Conservation (phyloP, 2,888 invertebrate species). For the Perdita meconis region DNA sequence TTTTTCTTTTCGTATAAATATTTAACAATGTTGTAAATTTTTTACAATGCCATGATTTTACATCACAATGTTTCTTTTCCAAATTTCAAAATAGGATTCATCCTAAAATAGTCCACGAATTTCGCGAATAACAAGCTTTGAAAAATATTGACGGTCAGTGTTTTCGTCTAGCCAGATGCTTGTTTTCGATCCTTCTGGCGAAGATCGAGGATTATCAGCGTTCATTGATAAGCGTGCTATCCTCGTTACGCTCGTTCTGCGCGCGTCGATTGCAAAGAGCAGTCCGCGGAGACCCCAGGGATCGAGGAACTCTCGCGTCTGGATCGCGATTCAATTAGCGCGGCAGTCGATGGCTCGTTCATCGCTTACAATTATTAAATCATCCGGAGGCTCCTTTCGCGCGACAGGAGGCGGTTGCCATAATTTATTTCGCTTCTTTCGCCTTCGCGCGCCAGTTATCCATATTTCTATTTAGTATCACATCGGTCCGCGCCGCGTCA, state of each 20-base stretch:
- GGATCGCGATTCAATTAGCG: slow-evolving; percentile 51
- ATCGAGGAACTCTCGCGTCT: not conserved
- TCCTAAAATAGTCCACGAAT: too few species aligned
- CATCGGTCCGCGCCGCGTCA: slow-evolving; percentile 45
- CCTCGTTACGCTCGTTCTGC: not conserved
- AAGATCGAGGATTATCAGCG: not conserved
- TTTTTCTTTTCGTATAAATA: too few species aligned
- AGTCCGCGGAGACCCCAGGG: not conserved
- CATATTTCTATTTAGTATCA: slow-evolving; percentile 63
- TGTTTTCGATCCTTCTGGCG: not conserved
- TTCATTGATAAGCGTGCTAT: not conserved
- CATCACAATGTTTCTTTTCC: too few species aligned
- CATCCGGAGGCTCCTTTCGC: slow-evolving; percentile 44
- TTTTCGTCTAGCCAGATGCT: slow-evolving; percentile 1
- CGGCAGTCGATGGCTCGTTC: slow-evolving; percentile 31
- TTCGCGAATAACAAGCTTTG: too few species aligned
- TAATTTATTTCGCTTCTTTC: slow-evolving; percentile 60
- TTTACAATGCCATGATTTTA: too few species aligned
- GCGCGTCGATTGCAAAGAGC: not conserved
- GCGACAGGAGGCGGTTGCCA: slow-evolving; percentile 35
- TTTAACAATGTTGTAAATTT: too few species aligned
- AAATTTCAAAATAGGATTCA: too few species aligned
- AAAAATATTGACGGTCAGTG: not conserved
- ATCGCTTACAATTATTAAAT: slow-evolving; percentile 60
- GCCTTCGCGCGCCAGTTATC: slow-evolving; percentile 47